A percentile compares a stretch with the other conserved stretches of the same genome.
Evolutionary conservation across 2,113 vertebrate genomes (phyloP).

Genomic region (Ochotona curzoniae): DNA sequence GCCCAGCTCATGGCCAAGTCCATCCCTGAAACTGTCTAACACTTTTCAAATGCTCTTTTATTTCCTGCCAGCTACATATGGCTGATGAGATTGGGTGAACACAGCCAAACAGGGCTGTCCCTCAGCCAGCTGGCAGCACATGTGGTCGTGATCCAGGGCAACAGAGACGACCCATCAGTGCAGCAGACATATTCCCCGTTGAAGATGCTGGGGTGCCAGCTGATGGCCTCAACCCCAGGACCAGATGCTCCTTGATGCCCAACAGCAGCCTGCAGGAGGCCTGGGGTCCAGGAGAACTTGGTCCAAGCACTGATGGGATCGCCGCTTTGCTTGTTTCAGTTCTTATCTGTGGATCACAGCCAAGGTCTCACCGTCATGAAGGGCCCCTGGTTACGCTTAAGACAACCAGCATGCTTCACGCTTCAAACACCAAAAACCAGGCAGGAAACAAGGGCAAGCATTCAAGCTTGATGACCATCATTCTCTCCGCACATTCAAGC

Average conservation of each 20-base stretch:
- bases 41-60: slow-evolving; percentile 51
- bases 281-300: background rate
- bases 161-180: slow-evolving; percentile 12
- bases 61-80: slow-evolving; percentile 68
- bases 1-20: slow-evolving; percentile 27
- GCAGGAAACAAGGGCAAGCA: background rate
- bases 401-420: background rate
- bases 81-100: slow-evolving; percentile 51
- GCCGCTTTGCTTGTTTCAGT: background rate
- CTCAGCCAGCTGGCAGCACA: slow-evolving; percentile 67
- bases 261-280: background rate
- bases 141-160: background rate
- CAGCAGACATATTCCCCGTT: slow-evolving; percentile 62
- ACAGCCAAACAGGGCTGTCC: slow-evolving; percentile 62
- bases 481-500: background rate
- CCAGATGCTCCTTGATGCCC: slow-evolving; percentile 47
- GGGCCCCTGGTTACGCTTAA: background rate
- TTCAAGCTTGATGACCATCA: background rate
- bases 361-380: background rate
- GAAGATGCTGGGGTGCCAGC: background rate
- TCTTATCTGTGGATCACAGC: too few relatives aligned
- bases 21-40: slow-evolving; percentile 24
- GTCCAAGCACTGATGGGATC: background rate
- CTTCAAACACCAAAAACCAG: background rate
- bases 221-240: background rate